A percentile compares a stretch with the other conserved stretches of the same genome.
Conservation (phyloP, 1,140 invertebrate species). For the Macrotrachela quadricornifera region DNA sequence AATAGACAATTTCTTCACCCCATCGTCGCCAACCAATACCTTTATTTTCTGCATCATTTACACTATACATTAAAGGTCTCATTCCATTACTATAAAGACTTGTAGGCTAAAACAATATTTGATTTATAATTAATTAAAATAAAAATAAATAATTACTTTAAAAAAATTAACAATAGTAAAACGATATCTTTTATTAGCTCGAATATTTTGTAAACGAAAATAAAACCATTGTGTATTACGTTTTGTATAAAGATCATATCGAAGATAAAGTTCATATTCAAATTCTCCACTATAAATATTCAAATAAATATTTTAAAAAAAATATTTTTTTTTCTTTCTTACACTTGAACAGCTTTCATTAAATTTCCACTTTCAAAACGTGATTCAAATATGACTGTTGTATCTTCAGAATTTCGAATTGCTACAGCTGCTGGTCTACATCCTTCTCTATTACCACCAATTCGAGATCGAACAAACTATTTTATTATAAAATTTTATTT, state of each 20-base stretch:
- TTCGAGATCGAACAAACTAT: conserved; percentile 60
- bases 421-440: conserved; percentile 7
- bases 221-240: conserved; percentile 85
- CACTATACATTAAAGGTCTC: conserved; percentile 64
- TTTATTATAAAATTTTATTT: no score
- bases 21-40: conserved; percentile 63
- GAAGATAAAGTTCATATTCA: conserved; percentile 27
- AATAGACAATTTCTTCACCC: conserved; percentile 68
- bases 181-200: conserved; percentile 48
- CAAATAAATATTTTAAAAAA: no score
- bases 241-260: conserved; percentile 48
- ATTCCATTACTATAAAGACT: conserved; percentile 72
- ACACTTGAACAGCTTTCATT: conserved; percentile 27
- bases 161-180: conserved; percentile 78
- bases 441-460: conserved; percentile 38
- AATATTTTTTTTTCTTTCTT: conserved; percentile 10
- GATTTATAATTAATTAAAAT: background rate
- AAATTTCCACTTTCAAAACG: conserved; percentile 30
- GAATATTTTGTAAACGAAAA: conserved; percentile 57
- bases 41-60: conserved; percentile 51
- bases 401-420: no score
- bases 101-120: conserved; percentile 34
- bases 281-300: conserved; percentile 18
- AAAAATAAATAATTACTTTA: conserved; percentile 32
- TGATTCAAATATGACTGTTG: conserved; percentile 22